Percentiles rank a stretch among this genome's conserved stretches.
Evolutionary conservation across 2,888 invertebrate species (phyloP).

Genomic region (Cryptophagus acutangulus): DNA sequence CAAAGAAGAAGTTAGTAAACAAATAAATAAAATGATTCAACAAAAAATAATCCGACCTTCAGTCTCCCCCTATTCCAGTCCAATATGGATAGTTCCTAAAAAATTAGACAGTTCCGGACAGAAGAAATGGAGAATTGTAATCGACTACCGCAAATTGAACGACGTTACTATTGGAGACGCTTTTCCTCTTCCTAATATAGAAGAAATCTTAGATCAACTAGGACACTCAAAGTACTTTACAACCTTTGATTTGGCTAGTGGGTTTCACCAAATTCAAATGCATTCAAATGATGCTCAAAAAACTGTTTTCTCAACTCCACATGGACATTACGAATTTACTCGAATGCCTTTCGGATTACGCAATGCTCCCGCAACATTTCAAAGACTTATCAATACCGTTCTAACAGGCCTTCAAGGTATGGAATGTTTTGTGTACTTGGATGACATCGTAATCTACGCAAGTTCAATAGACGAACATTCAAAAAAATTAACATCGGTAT

Average conservation of each 20-base stretch:
- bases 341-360: conserved; percentile 17
- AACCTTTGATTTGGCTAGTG: conserved; percentile 13
- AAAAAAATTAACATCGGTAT: no score
- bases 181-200: conserved; percentile 9
- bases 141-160: conserved; percentile 10
- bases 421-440: no score
- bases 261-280: conserved; percentile 18
- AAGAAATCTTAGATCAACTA: conserved; percentile 15
- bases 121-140: conserved; percentile 10
- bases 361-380: conserved; percentile 17
- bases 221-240: conserved; percentile 18
- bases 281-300: conserved; percentile 11
- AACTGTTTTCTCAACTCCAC: conserved; percentile 15
- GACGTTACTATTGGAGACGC: conserved; percentile 12
- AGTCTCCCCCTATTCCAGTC: no score
- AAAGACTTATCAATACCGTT: no score
- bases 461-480: no score
- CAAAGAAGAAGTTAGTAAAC: no score
- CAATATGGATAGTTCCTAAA: no score
- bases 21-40: no score
- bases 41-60: no score
- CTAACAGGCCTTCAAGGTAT: no score
- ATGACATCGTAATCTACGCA: no score
- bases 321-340: conserved; percentile 13
- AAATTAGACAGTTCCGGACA: conserved; percentile 6